Base-by-base conservation (phyloP, 2,888 invertebrate genomes). In the Stenchaetothrips biformis region DNA sequence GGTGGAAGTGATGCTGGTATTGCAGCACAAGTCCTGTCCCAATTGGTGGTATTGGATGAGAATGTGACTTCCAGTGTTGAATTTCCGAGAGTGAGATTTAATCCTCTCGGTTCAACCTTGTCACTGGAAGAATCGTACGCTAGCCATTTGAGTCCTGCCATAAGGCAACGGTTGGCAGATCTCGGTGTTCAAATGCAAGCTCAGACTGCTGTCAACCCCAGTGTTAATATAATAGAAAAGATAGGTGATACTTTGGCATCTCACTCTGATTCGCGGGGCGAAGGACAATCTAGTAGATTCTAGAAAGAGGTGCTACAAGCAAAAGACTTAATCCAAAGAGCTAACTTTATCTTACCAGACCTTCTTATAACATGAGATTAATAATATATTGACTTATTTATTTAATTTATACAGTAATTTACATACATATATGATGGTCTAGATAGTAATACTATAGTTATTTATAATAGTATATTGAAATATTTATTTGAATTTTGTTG, bases 211-310 rank as follows among this genome's bases (percentile, higher is more conserved):
- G 77, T 74, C 16, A 79, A 89, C 84, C 87, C 88, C 80, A 92
- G 92, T 82, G 89, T 91, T 81, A 93, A 93, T 88, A 88, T 92
- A 80, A 90, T 93, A 81, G 90, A 90, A 84, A 92, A 93, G 87
- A 85, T 87, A 47, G 90, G 88, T 81, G 92, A 93, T 86, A 88
- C 87, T 81, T 88, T 93, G 82, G 88, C 88, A 82, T 92, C 92
- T 81, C 92, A 93, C 86, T 92, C 93, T 7, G 93, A 93, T 86
- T 92, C 92, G 84, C 89, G 93, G 85, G 93, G 92, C 81, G 92
- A 91, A 21, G 93, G 93, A 0, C 88, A 91, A 83, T 90, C 92
- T 78, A 91, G 91, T 81, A 88, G 92, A 84, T 92, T 91, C 80
- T 82, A 25, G 25, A 11, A 21, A 25, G 4, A 37, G 37, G 37